These are phyloP conservation scores for Chrysotoxum bicinctum DNA, from an alignment of 2,888 invertebrate genomes.

Conservation along the genomic window DNA sequence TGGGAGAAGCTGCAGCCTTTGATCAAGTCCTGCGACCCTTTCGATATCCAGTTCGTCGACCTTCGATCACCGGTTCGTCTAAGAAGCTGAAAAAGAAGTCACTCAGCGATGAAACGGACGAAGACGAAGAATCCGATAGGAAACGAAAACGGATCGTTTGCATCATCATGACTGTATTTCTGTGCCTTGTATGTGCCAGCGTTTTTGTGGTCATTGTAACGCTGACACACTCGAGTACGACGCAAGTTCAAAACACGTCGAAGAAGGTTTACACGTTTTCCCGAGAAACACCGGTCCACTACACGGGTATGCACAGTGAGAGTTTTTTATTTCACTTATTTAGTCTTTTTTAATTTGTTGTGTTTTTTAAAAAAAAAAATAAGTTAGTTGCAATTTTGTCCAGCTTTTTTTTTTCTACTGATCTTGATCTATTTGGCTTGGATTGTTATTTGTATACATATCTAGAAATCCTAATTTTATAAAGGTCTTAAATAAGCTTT, in stretches of 20 bases:
- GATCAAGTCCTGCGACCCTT: conserved; percentile 81
- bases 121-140: conserved; percentile 85
- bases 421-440: no score
- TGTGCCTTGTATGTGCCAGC: conserved; percentile 88
- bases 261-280: conserved; percentile 86
- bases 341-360: neutral
- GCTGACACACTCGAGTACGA: conserved; percentile 87
- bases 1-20: conserved; percentile 81
- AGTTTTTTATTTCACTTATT: neutral
- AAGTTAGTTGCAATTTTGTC: no score
- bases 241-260: conserved; percentile 85
- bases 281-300: conserved; percentile 81
- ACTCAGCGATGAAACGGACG: conserved; percentile 82
- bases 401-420: no score
- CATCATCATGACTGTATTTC: conserved; percentile 87
- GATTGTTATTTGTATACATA: no score
- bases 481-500: no score
- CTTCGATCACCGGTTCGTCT: conserved; percentile 77
- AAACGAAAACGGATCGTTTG: conserved; percentile 87
- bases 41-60: conserved; percentile 79
- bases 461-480: no score
- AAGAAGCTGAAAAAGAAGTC: conserved; percentile 81
- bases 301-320: conserved; percentile 78
- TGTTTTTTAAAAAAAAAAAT: neutral
- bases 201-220: conserved; percentile 90